phyloP scores from a whole-genome alignment of 2,888 invertebrate genomes.

The Elegia similella region DNA sequence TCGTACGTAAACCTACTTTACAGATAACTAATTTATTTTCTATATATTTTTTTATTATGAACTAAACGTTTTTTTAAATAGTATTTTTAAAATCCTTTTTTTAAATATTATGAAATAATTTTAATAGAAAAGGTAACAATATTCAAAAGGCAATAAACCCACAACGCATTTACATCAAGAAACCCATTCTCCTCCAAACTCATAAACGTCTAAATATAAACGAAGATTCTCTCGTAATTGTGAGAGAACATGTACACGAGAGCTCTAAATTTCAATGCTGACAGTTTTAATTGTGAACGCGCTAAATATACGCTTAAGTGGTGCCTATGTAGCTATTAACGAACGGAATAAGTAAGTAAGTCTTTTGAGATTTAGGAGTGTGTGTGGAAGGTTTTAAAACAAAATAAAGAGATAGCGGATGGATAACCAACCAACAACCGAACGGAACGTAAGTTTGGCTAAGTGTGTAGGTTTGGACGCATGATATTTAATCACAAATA shows the following conservation, averaged over 20 bases:
- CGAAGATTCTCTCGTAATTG: slow-evolving; percentile 46
- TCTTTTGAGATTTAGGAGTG: slow-evolving; percentile 18
- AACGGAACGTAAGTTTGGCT: too few species aligned
- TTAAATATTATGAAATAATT: not conserved
- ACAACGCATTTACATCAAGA: slow-evolving; percentile 3
- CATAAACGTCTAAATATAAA: slow-evolving; percentile 55
- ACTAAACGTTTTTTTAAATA: too few species aligned
- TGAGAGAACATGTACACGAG: slow-evolving; percentile 38
- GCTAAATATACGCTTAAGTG: slow-evolving; percentile 58
- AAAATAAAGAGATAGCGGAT: too few species aligned
- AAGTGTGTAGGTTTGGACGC: too few species aligned
- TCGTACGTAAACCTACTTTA: too few species aligned
- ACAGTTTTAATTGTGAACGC: slow-evolving; percentile 43
- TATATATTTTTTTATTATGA: too few species aligned
- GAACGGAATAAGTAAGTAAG: slow-evolving; percentile 30
- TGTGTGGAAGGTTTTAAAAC: not conserved
- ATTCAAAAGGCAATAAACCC: too few species aligned
- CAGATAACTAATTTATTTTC: too few species aligned
- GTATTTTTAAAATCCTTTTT: too few species aligned
- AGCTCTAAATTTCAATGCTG: slow-evolving; percentile 36
- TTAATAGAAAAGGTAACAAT: not conserved
- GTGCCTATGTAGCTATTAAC: slow-evolving; percentile 62
- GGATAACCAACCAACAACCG: too few species aligned
- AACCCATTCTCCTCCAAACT: slow-evolving; percentile 28
- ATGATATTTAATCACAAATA: too few species aligned